Percentiles rank a stretch among this genome's conserved stretches.
phyloP scores from a whole-genome alignment of 2,888 invertebrate genomes.

The Orthonevra nobilis region DNA sequence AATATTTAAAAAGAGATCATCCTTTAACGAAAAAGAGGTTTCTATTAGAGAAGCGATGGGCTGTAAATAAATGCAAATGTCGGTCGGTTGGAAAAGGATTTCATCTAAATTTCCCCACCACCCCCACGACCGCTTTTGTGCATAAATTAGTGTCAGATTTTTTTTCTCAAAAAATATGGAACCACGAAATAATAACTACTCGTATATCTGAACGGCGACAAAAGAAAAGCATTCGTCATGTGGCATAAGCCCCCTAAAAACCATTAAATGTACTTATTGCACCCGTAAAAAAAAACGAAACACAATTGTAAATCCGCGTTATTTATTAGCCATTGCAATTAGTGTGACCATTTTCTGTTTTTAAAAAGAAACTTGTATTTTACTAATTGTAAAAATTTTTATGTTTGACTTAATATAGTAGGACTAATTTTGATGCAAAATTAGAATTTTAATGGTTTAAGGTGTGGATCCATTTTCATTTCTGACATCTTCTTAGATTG shows the following conservation, averaged over 20 bases:
- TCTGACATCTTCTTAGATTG: no score
- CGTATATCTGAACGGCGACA: not conserved
- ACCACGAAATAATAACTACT: not conserved
- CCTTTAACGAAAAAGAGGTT: conserved; percentile 11
- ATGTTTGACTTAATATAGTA: no score
- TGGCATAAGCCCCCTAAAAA: conserved; percentile 23
- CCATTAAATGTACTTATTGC: conserved; percentile 37
- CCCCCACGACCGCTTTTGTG: no score
- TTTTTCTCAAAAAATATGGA: no score
- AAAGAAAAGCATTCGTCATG: conserved; percentile 31
- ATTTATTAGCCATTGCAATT: conserved; percentile 49
- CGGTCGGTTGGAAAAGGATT: conserved; percentile 49
- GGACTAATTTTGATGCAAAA: no score
- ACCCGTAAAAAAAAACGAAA: conserved; percentile 38
- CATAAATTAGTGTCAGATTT: conserved; percentile 15
- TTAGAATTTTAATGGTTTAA: no score
- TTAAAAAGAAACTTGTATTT: no score
- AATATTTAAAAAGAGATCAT: conserved; percentile 61
- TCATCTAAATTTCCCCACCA: no score
- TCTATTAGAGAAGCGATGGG: conserved; percentile 57
- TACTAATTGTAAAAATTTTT: no score
- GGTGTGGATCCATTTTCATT: no score
- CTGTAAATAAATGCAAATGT: conserved; percentile 64
- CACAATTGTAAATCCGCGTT: conserved; percentile 43
- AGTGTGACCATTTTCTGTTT: no score